Evolutionary conservation across 1,140 invertebrate genomes (phyloP).

Genomic region (Sycophila sp.): DNA sequence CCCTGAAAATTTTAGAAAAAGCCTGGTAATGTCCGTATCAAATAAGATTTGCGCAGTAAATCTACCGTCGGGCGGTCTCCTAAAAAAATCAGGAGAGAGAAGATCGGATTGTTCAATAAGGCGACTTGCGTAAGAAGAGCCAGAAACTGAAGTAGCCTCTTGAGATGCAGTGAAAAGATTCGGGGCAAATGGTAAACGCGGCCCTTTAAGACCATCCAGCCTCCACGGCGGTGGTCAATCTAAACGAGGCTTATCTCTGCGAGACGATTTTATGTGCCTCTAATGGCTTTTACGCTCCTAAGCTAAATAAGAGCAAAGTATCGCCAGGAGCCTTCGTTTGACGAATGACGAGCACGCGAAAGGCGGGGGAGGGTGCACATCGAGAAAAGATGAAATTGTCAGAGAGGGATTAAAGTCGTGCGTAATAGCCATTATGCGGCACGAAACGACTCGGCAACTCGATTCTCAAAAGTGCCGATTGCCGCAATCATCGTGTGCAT

Average conservation of each 20-base stretch:
- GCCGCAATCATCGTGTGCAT: constrained; percentile 16
- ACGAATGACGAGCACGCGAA: not conserved
- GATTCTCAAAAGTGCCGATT: constrained; percentile 27
- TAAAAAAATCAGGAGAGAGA: not conserved
- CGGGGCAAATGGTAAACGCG: constrained; percentile 57
- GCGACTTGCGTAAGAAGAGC: not conserved
- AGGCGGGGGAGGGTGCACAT: no score
- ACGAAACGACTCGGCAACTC: not conserved
- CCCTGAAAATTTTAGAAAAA: not conserved
- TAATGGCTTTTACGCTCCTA: constrained; percentile 31
- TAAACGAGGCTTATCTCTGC: constrained; percentile 62
- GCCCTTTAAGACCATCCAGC: constrained; percentile 62
- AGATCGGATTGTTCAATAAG: no score
- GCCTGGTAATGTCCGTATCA: not conserved
- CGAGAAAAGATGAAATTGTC: constrained; percentile 29
- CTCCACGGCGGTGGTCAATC: constrained; percentile 59
- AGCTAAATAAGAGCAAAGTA: constrained; percentile 48
- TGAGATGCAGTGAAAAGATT: constrained; percentile 55
- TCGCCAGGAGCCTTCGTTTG: constrained; percentile 6
- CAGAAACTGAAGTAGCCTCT: constrained; percentile 33
- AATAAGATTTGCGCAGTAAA: not conserved
- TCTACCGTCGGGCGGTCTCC: not conserved
- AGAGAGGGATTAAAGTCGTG: constrained; percentile 7
- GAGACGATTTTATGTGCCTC: constrained; percentile 17
- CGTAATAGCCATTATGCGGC: constrained; percentile 21